These are phyloP conservation scores for Gila robusta DNA, from an alignment of 2,797 vertebrate genomes.

Conservation along the genomic window DNA sequence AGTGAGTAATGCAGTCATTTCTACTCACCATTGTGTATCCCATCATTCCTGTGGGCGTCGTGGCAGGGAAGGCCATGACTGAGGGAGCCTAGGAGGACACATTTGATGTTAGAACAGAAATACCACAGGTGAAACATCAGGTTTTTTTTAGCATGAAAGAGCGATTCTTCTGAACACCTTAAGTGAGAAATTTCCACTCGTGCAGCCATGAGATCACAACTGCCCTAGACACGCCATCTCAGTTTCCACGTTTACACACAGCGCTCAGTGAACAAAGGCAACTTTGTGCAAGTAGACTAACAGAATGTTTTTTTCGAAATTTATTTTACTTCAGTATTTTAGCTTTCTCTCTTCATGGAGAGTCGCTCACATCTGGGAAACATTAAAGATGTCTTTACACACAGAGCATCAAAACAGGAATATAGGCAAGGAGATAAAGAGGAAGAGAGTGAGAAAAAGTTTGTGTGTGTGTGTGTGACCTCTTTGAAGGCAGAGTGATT, in stretches of 20 bases:
- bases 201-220: constrained; percentile 51
- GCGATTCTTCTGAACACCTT: constrained; percentile 56
- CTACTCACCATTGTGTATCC: constrained; percentile 88
- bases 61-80: constrained; percentile 94
- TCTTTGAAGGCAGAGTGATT: constrained; percentile 60
- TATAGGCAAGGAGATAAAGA: constrained; percentile 21
- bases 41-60: constrained; percentile 94
- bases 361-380: constrained; percentile 54
- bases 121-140: constrained; percentile 54
- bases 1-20: constrained; percentile 9
- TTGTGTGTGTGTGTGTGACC: constrained; percentile 4
- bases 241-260: constrained; percentile 51
- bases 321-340: constrained; percentile 29
- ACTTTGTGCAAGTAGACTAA: constrained; percentile 55
- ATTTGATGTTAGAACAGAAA: constrained; percentile 66
- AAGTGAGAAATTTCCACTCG: constrained; percentile 56
- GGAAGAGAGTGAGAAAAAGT: background rate
- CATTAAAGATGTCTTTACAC: constrained; percentile 48
- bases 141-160: constrained; percentile 48
- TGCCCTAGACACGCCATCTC: constrained; percentile 26
- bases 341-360: constrained; percentile 40
- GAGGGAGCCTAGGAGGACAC: constrained; percentile 87
- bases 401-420: constrained; percentile 45
- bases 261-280: constrained; percentile 49
- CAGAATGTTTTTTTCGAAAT: background rate